These are phyloP conservation scores for Procambarus virginalis DNA, from an alignment of 1,140 invertebrate genomes.

Conservation along the genomic window DNA sequence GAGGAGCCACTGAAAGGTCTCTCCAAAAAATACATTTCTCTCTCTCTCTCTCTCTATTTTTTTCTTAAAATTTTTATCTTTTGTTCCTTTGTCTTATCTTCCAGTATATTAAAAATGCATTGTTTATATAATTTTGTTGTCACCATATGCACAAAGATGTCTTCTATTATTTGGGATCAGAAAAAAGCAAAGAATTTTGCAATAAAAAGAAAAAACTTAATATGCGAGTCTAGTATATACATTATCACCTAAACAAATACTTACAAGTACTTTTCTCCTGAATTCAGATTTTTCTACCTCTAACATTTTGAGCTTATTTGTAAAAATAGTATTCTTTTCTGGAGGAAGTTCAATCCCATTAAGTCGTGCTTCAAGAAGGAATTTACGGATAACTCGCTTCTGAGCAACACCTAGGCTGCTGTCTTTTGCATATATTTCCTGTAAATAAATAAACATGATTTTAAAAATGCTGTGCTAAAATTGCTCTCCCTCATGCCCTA, in stretches of 20 bases:
- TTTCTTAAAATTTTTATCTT: too few species aligned
- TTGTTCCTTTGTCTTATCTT: too few species aligned
- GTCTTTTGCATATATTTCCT: slow-evolving; percentile 74
- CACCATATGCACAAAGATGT: too few species aligned
- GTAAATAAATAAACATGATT: slow-evolving; percentile 3
- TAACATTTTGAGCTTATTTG: slow-evolving; percentile 16
- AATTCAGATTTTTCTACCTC: slow-evolving; percentile 35
- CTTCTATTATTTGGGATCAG: too few species aligned
- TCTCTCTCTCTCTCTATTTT: too few species aligned
- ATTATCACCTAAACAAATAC: background rate
- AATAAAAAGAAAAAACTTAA: background rate
- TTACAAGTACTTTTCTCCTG: slow-evolving; percentile 48
- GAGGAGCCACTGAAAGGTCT: too few species aligned
- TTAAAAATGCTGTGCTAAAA: background rate
- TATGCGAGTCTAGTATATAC: background rate
- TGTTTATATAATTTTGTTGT: too few species aligned
- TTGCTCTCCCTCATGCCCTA: too few species aligned
- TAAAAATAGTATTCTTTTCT: slow-evolving; percentile 26
- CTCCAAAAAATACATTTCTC: too few species aligned
- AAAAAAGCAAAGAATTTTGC: too few species aligned
- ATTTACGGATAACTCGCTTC: slow-evolving; percentile 74
- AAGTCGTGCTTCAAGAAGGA: slow-evolving; percentile 74
- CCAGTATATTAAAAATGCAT: too few species aligned
- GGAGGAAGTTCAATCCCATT: slow-evolving; percentile 73
- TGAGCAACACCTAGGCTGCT: slow-evolving; percentile 73